Conservation (phyloP, 2,888 invertebrate species). For the Clepsis dumicolana region DNA sequence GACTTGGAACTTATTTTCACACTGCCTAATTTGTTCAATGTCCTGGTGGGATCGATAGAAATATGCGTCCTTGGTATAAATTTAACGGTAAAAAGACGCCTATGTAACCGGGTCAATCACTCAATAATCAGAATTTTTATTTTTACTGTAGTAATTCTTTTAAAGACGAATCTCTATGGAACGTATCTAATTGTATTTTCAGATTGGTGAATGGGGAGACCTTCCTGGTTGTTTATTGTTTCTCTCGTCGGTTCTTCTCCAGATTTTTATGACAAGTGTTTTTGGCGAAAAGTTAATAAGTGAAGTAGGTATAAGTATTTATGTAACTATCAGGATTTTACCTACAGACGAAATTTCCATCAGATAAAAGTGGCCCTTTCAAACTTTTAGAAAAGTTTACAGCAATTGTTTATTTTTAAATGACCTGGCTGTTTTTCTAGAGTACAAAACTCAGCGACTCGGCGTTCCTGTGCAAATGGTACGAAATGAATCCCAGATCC, state of each 20-base stretch:
- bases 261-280: constrained; percentile 53
- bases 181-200: constrained; percentile 43
- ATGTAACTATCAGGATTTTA: neutral
- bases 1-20: constrained; percentile 75
- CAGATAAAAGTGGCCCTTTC: too few relatives aligned
- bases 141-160: too few relatives aligned
- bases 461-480: constrained; percentile 47
- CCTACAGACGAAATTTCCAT: too few relatives aligned
- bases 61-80: constrained; percentile 79
- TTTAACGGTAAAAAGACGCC: constrained; percentile 62
- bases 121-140: too few relatives aligned
- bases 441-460: constrained; percentile 49
- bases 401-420: too few relatives aligned
- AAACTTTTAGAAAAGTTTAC: too few relatives aligned
- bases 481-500: constrained; percentile 45
- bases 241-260: constrained; percentile 49
- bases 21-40: constrained; percentile 71
- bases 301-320: constrained; percentile 46
- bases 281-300: constrained; percentile 52
- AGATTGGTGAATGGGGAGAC: constrained; percentile 50
- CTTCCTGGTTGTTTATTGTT: constrained; percentile 50
- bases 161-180: too few relatives aligned
- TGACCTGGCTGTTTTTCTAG: constrained; percentile 44
- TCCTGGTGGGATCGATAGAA: constrained; percentile 71
- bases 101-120: constrained; percentile 70